phyloP scores from a whole-genome alignment of 2,888 invertebrate genomes.

The Flabesymbios commensalis region DNA sequence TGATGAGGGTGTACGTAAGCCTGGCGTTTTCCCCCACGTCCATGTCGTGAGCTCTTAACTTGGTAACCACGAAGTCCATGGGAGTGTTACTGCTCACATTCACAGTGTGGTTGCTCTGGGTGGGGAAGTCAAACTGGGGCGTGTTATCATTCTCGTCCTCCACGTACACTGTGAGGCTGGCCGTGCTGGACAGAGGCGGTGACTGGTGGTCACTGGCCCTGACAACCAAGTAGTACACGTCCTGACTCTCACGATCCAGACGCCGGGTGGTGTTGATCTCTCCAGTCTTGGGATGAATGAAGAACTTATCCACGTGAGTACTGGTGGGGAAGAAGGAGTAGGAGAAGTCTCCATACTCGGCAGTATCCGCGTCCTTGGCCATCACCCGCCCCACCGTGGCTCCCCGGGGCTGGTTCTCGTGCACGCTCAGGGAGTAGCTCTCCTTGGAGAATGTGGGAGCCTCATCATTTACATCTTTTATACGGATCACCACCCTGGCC shows the following conservation, averaged over 20 bases:
- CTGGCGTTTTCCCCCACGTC: slow-evolving; percentile 26
- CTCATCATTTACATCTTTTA: slow-evolving; percentile 34
- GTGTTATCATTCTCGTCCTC: slow-evolving; percentile 33
- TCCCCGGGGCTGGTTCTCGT: slow-evolving; percentile 57
- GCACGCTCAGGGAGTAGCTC: slow-evolving; percentile 24
- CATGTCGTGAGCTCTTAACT: slow-evolving; percentile 22
- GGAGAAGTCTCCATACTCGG: slow-evolving; percentile 18
- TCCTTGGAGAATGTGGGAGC: slow-evolving; percentile 22
- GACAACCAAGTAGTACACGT: slow-evolving; percentile 19
- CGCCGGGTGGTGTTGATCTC: slow-evolving; percentile 14
- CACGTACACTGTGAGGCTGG: slow-evolving; percentile 26
- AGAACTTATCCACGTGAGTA: slow-evolving; percentile 39
- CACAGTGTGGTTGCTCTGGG: slow-evolving; percentile 22
- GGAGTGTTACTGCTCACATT: slow-evolving; percentile 23
- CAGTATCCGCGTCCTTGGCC: slow-evolving; percentile 22
- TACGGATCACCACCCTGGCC: slow-evolving; percentile 17
- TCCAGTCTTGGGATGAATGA: slow-evolving; percentile 21
- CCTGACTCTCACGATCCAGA: slow-evolving; percentile 26
- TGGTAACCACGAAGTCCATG: slow-evolving; percentile 18
- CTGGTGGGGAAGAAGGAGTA: slow-evolving; percentile 66
- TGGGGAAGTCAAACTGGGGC: slow-evolving; percentile 31
- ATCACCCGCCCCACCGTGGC: slow-evolving; percentile 26
- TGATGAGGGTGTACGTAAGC: slow-evolving; percentile 13
- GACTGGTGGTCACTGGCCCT: slow-evolving; percentile 4
- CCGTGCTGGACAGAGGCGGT: slow-evolving; percentile 19